A percentile compares a stretch with the other conserved stretches of the same genome.
These are phyloP conservation scores for Helarctos malayanus DNA, from an alignment of 2,797 vertebrate species.

Conservation along the genomic window DNA sequence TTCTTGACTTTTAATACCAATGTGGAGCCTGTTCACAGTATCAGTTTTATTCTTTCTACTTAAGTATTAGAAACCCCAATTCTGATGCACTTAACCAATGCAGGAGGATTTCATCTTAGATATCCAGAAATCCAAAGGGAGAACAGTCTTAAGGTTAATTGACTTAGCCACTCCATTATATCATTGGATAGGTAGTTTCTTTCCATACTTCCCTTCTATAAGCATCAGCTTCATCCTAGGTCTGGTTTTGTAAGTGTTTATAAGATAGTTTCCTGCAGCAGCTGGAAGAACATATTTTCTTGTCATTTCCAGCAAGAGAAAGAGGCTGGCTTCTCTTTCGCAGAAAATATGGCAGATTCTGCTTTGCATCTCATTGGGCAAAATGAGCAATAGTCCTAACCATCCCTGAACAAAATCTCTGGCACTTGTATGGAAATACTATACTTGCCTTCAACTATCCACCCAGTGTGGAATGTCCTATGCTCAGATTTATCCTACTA, in stretches of 20 bases:
- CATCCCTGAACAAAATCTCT: neutral
- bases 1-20: neutral
- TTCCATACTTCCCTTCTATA: neutral
- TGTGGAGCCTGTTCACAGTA: neutral
- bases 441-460: neutral
- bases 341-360: neutral
- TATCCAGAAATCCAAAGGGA: neutral
- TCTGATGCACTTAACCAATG: neutral
- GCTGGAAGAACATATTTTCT: neutral
- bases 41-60: neutral
- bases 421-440: neutral
- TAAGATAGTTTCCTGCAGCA: neutral
- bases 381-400: neutral
- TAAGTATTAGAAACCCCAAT: neutral
- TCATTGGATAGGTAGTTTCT: neutral
- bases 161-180: neutral
- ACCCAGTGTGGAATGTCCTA: neutral
- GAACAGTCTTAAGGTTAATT: rapidly evolving
- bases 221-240: neutral
- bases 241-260: neutral
- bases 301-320: neutral
- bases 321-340: neutral
- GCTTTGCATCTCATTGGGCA: neutral
- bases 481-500: neutral
- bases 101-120: neutral